phyloP scores from a whole-genome alignment of 1,140 invertebrate genomes.

The Stegodyphus mimosarum region DNA sequence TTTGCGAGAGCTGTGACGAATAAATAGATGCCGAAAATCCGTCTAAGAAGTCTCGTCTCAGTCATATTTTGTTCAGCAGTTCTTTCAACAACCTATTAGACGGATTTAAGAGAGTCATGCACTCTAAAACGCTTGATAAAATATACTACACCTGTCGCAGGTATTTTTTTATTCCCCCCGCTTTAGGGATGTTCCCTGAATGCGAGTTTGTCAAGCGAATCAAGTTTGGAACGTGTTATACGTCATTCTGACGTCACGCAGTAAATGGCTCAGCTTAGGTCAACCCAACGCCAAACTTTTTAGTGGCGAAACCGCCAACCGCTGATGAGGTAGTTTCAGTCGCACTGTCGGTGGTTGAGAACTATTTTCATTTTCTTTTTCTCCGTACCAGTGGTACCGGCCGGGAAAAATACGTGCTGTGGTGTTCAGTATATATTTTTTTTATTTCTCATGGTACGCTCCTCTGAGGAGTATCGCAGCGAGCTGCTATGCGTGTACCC shows the following conservation, averaged over 20 bases:
- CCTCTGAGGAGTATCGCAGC: neutral
- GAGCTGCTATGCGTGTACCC: conserved; percentile 31
- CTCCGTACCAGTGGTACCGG: conserved; percentile 10
- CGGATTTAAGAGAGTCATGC: too few species aligned
- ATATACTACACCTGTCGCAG: conserved; percentile 33
- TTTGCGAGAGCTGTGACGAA: too few species aligned
- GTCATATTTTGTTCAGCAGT: too few species aligned
- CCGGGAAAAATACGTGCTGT: neutral
- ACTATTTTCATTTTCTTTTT: neutral
- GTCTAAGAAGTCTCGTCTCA: too few species aligned
- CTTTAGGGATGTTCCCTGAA: conserved; percentile 6
- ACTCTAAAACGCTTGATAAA: neutral
- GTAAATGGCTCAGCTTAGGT: neutral
- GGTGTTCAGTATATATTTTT: neutral
- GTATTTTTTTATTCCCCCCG: neutral
- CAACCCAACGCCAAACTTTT: conserved; percentile 15
- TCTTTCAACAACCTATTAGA: too few species aligned
- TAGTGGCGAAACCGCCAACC: conserved; percentile 2
- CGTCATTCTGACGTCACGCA: conserved; percentile 49
- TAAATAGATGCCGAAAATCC: too few species aligned
- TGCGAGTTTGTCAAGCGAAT: neutral
- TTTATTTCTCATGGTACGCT: conserved; percentile 8
- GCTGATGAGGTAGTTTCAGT: conserved; percentile 17
- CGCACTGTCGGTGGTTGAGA: neutral
- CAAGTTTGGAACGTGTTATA: neutral